Evolutionary conservation across 2,113 vertebrate genomes (phyloP), one percentile per base, ranked within the genome.

Genomic region (Corythornis cristatus): DNA sequence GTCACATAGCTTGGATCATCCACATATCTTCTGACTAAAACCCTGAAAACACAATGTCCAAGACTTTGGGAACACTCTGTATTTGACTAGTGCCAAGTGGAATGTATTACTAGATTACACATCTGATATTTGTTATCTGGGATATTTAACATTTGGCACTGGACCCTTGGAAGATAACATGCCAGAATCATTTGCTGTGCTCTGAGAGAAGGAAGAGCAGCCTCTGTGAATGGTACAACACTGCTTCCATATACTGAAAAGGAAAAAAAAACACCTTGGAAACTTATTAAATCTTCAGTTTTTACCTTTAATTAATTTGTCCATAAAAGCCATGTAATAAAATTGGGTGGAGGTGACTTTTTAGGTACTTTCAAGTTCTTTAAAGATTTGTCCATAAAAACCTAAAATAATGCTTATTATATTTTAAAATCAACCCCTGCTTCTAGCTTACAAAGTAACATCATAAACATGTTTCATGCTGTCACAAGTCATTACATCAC

Each of bases 141-240:
- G 92, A 88, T 97, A 90, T 84, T 97, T 93, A 94, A 85, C 75
- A 83, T 75, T 95, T 97, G 90, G 96, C 88, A 89, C 5, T 17
- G 76, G 78, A 79, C n/a, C 66, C 37, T 83, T 72, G 40, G 76
- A 89, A 97, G 93, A 95, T 73, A 95, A 93, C n/a, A 89, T 45
- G 72, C 88, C 86, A 92, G 75, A 92, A 91, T 48, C 78, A 81
- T 85, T 96, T 89, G 93, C 37, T 89, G 83, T 86, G 88, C 26
- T 6, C 42, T 86, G 76, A 46, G 72, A 93, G 83, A 93, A 57
- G 74, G 75, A 91, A 88, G 62, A 70, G 66, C 61, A 84, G 72
- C 37, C 48, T 95, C 73, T 5, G 6, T 37, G 80, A 89, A 86
- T 72, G 88, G 72, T 54, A 67, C n/a, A 71, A 84, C 33, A 72